Conservation (phyloP, 2,113 vertebrate genomes). For the Stegastes partitus region DNA sequence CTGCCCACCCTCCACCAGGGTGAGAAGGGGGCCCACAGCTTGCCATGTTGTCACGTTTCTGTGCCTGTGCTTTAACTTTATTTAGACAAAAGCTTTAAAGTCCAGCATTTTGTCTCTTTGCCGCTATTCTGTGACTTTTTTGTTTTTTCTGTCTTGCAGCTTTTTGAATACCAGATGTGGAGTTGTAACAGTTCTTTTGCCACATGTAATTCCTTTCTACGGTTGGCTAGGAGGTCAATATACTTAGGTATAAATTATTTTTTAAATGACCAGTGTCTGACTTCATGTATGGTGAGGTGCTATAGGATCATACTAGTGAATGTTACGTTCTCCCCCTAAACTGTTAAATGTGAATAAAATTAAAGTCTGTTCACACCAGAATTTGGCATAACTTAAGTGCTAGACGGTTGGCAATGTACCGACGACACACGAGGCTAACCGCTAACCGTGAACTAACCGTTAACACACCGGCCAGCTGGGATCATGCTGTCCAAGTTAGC, state of each 20-base stretch:
- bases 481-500: too few species aligned
- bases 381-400: background rate
- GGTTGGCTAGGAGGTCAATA: conserved; percentile 5
- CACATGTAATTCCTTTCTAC: conserved; percentile 37
- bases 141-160: conserved; percentile 21
- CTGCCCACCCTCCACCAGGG: conserved; percentile 1
- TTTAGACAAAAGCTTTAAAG: conserved; percentile 32
- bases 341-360: background rate
- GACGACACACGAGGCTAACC: too few species aligned
- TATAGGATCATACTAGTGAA: conserved; percentile 5
- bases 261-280: conserved; percentile 37
- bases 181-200: conserved; percentile 37
- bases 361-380: background rate
- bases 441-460: too few species aligned
- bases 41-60: conserved; percentile 41
- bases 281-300: conserved; percentile 25
- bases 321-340: background rate
- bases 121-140: conserved; percentile 3
- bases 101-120: conserved; percentile 42
- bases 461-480: too few species aligned
- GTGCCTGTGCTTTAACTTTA: conserved; percentile 70
- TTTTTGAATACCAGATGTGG: conserved; percentile 44
- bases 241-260: conserved; percentile 46
- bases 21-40: conserved; percentile 19
- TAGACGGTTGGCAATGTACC: too few species aligned